phyloP scores from a whole-genome alignment of 2,113 vertebrate species.

The Leiothrix lutea region DNA sequence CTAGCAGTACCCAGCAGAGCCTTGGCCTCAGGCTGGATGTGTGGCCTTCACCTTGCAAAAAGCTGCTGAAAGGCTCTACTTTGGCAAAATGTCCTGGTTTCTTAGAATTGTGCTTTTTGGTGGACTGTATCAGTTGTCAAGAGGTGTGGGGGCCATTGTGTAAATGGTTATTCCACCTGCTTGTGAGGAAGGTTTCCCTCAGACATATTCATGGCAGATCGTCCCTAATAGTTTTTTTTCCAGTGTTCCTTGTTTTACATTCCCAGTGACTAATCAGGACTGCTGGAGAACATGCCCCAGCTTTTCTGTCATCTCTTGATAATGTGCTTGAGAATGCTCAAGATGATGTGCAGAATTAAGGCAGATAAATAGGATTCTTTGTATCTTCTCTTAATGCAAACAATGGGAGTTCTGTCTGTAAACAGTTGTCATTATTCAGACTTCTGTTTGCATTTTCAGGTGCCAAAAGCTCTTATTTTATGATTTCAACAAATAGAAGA shows the following conservation, averaged over 20 bases:
- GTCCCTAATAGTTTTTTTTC: not conserved
- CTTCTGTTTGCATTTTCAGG: not conserved
- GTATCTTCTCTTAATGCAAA: not conserved
- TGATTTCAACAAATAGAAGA: not conserved
- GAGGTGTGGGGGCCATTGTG: fast-evolving
- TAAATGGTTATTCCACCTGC: not conserved
- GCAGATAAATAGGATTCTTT: not conserved
- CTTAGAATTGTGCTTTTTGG: not conserved
- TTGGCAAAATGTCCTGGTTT: fast-evolving
- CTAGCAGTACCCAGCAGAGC: not conserved
- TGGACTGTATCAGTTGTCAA: not conserved
- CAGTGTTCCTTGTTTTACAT: fast-evolving
- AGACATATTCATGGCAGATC: fast-evolving
- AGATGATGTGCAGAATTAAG: not conserved
- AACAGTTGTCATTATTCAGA: not conserved
- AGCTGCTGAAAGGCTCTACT: not conserved
- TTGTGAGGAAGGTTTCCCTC: not conserved
- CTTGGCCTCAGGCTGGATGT: not conserved
- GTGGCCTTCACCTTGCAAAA: not conserved
- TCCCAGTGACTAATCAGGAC: not conserved
- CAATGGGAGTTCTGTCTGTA: not conserved
- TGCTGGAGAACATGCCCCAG: not conserved
- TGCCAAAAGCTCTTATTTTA: not conserved
- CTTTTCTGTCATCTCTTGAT: not conserved
- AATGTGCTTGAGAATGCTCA: not conserved